Percentiles rank a stretch among this genome's conserved stretches.
phyloP scores from a whole-genome alignment of 2,888 invertebrate species.

The Catonia carolina region DNA sequence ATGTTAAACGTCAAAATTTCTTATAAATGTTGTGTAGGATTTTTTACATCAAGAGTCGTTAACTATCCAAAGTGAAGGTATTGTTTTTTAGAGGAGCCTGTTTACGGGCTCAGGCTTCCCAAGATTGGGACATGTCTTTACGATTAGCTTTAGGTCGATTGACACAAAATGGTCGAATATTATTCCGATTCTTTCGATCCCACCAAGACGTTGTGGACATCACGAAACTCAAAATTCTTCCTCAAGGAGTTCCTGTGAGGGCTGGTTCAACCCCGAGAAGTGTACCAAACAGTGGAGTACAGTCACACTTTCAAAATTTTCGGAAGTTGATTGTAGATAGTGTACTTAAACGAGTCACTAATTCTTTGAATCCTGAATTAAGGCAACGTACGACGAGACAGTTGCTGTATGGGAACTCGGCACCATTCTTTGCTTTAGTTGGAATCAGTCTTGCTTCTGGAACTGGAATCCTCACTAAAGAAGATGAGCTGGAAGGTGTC shows the following conservation, averaged over 20 bases:
- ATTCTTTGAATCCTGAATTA: conserved; percentile 50
- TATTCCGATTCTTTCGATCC: conserved; percentile 44
- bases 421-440: conserved; percentile 66
- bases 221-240: conserved; percentile 31
- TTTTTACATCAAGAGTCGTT: too few species aligned
- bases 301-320: conserved; percentile 44
- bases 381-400: conserved; percentile 29
- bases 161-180: conserved; percentile 54
- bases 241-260: conserved; percentile 25
- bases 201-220: conserved; percentile 33
- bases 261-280: conserved; percentile 20
- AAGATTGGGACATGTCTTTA: conserved; percentile 25
- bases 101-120: conserved; percentile 19
- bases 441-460: conserved; percentile 67
- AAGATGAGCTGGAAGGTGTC: conserved; percentile 69
- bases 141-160: conserved; percentile 40
- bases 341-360: conserved; percentile 61
- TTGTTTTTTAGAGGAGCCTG: background rate
- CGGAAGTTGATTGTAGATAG: conserved; percentile 61
- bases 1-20: too few species aligned
- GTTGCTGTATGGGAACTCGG: conserved; percentile 42
- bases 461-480: conserved; percentile 63
- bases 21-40: too few species aligned
- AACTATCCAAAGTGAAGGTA: conserved; percentile 7
- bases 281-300: conserved; percentile 38